These are phyloP conservation scores for Tragelaphus buxtoni DNA, from an alignment of 2,113 vertebrate genomes.

Conservation along the genomic window DNA sequence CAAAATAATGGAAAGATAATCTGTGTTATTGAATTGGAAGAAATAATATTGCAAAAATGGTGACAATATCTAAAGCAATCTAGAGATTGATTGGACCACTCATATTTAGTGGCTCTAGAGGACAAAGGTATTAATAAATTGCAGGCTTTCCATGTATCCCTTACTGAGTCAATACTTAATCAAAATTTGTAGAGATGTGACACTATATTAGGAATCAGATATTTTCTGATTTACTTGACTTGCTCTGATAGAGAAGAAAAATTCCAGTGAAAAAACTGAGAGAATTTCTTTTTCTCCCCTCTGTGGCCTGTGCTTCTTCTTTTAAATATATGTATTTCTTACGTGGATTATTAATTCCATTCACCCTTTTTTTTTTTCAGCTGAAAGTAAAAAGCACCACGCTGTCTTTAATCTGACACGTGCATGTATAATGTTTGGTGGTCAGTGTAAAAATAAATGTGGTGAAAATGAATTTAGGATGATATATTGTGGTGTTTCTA, in stretches of 20 bases:
- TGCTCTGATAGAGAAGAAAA: neutral
- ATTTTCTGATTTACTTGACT: neutral
- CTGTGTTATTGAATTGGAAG: neutral
- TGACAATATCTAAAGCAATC: neutral
- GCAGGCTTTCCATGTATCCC: neutral
- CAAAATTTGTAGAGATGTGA: neutral
- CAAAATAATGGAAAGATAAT: neutral
- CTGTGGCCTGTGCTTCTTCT: neutral
- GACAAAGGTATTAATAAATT: neutral
- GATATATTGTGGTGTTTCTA: neutral
- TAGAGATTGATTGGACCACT: neutral
- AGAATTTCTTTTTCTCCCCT: neutral
- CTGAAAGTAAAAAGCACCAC: neutral
- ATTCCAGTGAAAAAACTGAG: neutral
- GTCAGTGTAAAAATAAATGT: neutral
- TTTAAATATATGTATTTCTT: neutral
- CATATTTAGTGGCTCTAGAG: neutral
- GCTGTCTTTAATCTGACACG: rapidly evolving
- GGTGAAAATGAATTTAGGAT: neutral
- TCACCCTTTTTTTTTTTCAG: neutral
- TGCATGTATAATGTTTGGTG: neutral
- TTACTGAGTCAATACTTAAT: neutral
- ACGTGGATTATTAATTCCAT: neutral
- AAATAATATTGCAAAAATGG: neutral
- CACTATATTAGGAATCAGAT: neutral